Percentiles rank a stretch among this genome's conserved stretches.
Evolutionary conservation across 2,797 vertebrate species (phyloP).

Genomic region (Naso thynnoides): DNA sequence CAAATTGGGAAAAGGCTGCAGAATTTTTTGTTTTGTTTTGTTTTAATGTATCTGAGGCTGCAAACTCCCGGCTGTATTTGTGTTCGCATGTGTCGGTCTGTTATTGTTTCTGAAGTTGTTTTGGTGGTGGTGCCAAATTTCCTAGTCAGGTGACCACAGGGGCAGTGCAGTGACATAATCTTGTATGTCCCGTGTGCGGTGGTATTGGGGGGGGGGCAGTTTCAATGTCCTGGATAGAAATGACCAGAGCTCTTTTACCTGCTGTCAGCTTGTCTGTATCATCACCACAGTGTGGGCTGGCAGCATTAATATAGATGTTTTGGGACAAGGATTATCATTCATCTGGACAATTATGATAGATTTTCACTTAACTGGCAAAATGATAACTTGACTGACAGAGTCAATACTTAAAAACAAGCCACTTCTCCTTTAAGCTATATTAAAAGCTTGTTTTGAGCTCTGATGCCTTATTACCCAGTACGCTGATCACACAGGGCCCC

Average conservation of each 20-base stretch:
- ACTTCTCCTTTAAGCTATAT: conserved; percentile 23
- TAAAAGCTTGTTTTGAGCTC: conserved; percentile 38
- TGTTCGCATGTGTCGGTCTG: conserved; percentile 12
- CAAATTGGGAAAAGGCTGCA: background rate
- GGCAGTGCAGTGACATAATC: conserved; percentile 39
- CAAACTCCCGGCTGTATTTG: background rate
- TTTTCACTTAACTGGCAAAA: conserved; percentile 34
- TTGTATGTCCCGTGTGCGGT: conserved; percentile 5
- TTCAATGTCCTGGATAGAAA: conserved; percentile 41
- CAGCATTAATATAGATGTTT: conserved; percentile 16
- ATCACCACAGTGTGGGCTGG: background rate
- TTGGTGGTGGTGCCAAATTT: conserved; percentile 39
- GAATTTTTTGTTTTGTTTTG: background rate
- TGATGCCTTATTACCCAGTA: conserved; percentile 42
- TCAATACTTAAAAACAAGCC: conserved; percentile 14
- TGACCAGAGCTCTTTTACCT: conserved; percentile 23
- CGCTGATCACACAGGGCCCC: conserved; percentile 59
- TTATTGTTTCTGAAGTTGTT: conserved; percentile 44
- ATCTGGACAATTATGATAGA: conserved; percentile 18
- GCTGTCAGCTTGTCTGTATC: conserved; percentile 36
- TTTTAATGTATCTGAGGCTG: background rate
- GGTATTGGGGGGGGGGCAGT: background rate
- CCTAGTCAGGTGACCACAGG: conserved; percentile 37
- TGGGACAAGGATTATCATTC: conserved; percentile 20
- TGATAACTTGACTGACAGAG: conserved; percentile 28